phyloP scores from a whole-genome alignment of 2,888 invertebrate species.

The Eumacrocentrus americanus region DNA sequence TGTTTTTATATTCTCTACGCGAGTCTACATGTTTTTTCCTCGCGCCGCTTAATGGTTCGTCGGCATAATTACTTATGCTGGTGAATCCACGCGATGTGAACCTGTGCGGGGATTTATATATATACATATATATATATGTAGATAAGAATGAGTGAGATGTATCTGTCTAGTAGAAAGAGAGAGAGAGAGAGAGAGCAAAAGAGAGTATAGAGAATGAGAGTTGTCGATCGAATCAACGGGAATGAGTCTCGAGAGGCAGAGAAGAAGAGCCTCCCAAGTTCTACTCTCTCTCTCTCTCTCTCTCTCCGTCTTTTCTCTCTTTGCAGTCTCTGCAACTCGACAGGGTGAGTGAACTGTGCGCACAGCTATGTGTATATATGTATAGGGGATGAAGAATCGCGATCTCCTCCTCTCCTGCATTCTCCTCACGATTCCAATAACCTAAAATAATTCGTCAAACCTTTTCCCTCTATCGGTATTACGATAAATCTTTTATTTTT shows the following conservation, averaged over 20 bases:
- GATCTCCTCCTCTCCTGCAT: constrained; percentile 27
- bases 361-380: too few species aligned
- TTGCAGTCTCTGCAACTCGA: constrained; percentile 23
- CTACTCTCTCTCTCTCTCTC: constrained; percentile 19
- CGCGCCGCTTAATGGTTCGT: constrained; percentile 21
- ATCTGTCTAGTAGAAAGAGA: too few species aligned
- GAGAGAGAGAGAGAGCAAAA: background rate
- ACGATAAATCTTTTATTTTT: constrained; percentile 27
- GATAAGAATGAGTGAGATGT: too few species aligned
- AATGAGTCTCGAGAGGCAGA: constrained; percentile 35
- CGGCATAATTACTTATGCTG: constrained; percentile 28
- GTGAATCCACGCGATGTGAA: constrained; percentile 17
- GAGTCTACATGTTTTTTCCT: background rate
- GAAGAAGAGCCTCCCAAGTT: constrained; percentile 27
- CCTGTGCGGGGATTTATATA: background rate
- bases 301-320: constrained; percentile 12
- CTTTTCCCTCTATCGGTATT: constrained; percentile 10
- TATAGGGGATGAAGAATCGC: constrained; percentile 31
- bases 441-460: constrained; percentile 30
- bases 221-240: constrained; percentile 36
- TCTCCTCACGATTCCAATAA: constrained; percentile 30
- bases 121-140: constrained; percentile 15
- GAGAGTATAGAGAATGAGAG: constrained; percentile 18
- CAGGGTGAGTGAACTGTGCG: constrained; percentile 33
- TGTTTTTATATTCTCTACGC: too few species aligned